Evolutionary conservation across 2,888 invertebrate species (phyloP).

Genomic region (Clistopyga incitator): DNA sequence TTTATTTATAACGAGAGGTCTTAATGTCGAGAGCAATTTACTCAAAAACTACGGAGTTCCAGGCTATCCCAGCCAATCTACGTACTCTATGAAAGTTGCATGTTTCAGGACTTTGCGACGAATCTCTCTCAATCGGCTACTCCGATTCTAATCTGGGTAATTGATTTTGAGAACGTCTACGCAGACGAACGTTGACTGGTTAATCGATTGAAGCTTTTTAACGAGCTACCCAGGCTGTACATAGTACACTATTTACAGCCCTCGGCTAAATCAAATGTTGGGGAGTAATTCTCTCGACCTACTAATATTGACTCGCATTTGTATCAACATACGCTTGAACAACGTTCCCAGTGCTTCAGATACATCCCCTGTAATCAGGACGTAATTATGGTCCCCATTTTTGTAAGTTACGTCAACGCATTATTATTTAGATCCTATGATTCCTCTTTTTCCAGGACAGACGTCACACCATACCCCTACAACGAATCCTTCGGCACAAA

Average conservation of each 20-base stretch:
- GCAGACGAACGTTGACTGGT: not conserved
- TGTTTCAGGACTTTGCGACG: conserved; percentile 25
- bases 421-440: too few species aligned
- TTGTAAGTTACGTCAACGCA: too few species aligned
- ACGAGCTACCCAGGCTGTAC: not conserved
- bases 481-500: too few species aligned
- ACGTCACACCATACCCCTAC: too few species aligned
- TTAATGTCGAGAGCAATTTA: conserved; percentile 23
- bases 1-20: conserved; percentile 11
- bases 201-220: conserved; percentile 15
- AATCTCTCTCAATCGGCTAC: conserved; percentile 14
- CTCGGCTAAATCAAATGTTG: not conserved
- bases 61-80: conserved; percentile 6
- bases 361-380: not conserved
- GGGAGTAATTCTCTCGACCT: not conserved
- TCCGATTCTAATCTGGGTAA: conserved; percentile 18
- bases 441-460: too few species aligned
- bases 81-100: conserved; percentile 19
- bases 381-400: not conserved
- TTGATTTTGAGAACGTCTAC: conserved; percentile 18
- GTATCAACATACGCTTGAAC: not conserved
- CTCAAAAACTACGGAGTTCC: conserved; percentile 8
- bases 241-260: conserved; percentile 1
- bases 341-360: not conserved
- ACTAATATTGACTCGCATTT: not conserved